A percentile compares a stretch with the other conserved stretches of the same genome.
Evolutionary conservation across 2,888 invertebrate genomes (phyloP).

Genomic region (Cerceris rybyensis): DNA sequence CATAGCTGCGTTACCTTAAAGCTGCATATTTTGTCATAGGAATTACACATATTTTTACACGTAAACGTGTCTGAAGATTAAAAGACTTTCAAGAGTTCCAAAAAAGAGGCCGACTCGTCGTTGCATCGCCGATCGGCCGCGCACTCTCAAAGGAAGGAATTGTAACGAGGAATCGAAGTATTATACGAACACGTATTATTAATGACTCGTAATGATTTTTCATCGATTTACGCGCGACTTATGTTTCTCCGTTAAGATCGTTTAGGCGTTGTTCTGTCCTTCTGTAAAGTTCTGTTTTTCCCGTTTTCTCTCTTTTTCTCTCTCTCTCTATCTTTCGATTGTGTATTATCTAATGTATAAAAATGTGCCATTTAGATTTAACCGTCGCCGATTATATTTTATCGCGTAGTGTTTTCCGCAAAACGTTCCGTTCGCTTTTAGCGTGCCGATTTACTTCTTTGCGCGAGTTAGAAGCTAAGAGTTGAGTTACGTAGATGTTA

Average conservation of each 20-base stretch:
- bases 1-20: slow-evolving; percentile 31
- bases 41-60: slow-evolving; percentile 78
- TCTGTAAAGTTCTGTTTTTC: slow-evolving; percentile 55
- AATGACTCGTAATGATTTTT: slow-evolving; percentile 54
- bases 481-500: slow-evolving; percentile 13
- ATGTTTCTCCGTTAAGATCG: slow-evolving; percentile 48
- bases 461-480: background rate
- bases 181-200: slow-evolving; percentile 72
- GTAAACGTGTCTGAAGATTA: slow-evolving; percentile 45
- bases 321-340: slow-evolving; percentile 47
- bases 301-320: no score
- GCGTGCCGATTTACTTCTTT: no score
- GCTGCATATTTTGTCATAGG: slow-evolving; percentile 66
- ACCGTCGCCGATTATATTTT: slow-evolving; percentile 28
- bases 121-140: background rate
- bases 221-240: slow-evolving; percentile 21
- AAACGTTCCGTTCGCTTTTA: slow-evolving; percentile 3
- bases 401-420: slow-evolving; percentile 26
- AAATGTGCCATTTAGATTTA: slow-evolving; percentile 77
- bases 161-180: slow-evolving; percentile 65
- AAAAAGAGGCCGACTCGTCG: slow-evolving; percentile 2
- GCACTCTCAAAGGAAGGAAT: slow-evolving; percentile 48
- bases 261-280: slow-evolving; percentile 35
- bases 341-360: slow-evolving; percentile 64
- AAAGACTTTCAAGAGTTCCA: slow-evolving; percentile 54